phyloP scores from a whole-genome alignment of 2,888 invertebrate genomes.

The Cantharis lateralis region DNA sequence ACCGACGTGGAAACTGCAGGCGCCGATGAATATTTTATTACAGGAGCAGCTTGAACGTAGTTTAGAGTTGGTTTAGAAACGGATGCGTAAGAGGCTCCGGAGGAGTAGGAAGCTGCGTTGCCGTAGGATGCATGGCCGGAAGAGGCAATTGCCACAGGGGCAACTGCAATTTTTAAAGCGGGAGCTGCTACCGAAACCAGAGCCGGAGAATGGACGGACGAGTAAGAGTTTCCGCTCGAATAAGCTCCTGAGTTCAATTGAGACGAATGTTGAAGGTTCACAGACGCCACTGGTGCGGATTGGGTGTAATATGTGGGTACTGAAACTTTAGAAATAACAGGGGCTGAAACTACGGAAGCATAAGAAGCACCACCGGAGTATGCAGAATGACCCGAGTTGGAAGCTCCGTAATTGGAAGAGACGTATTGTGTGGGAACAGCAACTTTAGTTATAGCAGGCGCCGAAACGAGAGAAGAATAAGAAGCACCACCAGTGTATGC shows the following conservation, averaged over 20 bases:
- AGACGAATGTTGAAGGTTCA: conserved; percentile 33
- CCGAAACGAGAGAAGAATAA: not conserved
- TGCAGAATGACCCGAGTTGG: not conserved
- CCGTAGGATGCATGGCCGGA: not conserved
- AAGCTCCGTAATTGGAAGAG: not conserved
- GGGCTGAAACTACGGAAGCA: not conserved
- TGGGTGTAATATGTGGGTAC: conserved; percentile 17
- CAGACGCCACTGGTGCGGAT: conserved; percentile 31
- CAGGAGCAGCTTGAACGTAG: conserved; percentile 36
- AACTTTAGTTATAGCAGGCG: conserved; percentile 30
- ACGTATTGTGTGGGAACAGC: not conserved
- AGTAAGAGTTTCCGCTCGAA: not conserved
- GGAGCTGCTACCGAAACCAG: not conserved
- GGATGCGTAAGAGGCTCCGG: conserved; percentile 3
- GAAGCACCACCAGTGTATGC: not conserved
- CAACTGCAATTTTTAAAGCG: not conserved
- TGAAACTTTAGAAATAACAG: conserved; percentile 2
- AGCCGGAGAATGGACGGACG: conserved; percentile 7
- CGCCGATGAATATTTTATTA: conserved; percentile 34
- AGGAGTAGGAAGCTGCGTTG: conserved; percentile 6
- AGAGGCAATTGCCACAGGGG: not conserved
- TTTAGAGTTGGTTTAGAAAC: conserved; percentile 26
- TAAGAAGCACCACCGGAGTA: not conserved
- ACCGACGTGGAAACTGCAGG: conserved; percentile 31
- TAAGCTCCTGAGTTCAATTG: not conserved